Evolutionary conservation across 2,888 invertebrate genomes (phyloP), one percentile per base, ranked within the genome.

Genomic region (Pandemis corylana): DNA sequence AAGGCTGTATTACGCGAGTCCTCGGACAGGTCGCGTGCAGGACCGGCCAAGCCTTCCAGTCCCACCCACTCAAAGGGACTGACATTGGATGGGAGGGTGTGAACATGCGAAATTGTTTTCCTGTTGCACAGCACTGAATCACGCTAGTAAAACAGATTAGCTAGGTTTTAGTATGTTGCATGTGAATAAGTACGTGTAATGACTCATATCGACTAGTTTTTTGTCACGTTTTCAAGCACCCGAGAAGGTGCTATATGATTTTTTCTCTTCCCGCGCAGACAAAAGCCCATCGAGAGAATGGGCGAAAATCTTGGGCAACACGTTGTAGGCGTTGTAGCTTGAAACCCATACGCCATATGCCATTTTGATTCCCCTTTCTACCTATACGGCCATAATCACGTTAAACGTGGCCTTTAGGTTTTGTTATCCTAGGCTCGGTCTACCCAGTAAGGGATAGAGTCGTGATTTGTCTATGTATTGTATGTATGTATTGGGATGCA

Each of bases 41-140:
- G 71, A 79, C 76, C 76, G 76, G 85, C 85, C 89, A 83, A 87
- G 87, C 88, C 89, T 85, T 81, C 78, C 71, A 69, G 84, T 80
- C 90, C 83, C 89, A 78, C 90, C 90, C 84, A 79, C 74, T 80
- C 79, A 69, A 74, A 79, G 79, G 81, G 77, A 83, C 81, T 78
- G 80, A 80, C 81, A 80, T 81, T 79, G 78, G 74, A 75, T 80
- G 80, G 83, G 83, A 80, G 78, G 70, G 80, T 77, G 82, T 81
- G 79, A 74, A 81, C 83, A 83, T 84, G 87, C 86, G 80, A 87
- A 88, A 82, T 80, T 73, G 75, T 80, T 79, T 76, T 76, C 68
- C 59, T 59, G 56, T 65, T 61, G 63, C 65, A 68, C 65, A 68
- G 28, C 41, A 63, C 49, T 71, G 51, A 75, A 75, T 66, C 73